Evolutionary conservation across 2,888 invertebrate genomes (phyloP).

Genomic region (Heliconius aoede): DNA sequence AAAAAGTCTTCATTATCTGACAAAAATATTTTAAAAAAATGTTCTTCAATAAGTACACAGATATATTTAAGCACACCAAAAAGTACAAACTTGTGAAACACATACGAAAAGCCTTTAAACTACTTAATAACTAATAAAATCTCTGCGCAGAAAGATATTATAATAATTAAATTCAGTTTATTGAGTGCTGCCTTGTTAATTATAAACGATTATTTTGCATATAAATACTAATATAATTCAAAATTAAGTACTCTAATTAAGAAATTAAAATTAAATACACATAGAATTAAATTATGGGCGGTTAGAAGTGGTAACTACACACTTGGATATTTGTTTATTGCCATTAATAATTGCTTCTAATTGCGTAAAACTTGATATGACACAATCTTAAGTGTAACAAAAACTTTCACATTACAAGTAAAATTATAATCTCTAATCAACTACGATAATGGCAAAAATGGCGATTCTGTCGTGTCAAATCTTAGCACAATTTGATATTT

Average conservation of each 20-base stretch:
- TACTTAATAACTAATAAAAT: constrained; percentile 33
- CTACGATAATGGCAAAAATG: constrained; percentile 8
- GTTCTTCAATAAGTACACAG: constrained; percentile 32
- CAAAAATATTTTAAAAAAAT: neutral
- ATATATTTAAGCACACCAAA: constrained; percentile 30
- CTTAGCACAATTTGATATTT: constrained; percentile 11
- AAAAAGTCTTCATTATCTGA: neutral
- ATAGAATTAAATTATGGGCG: constrained; percentile 47
- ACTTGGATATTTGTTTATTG: constrained; percentile 34
- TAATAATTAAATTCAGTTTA: neutral
- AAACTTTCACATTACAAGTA: neutral
- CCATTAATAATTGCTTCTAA: constrained; percentile 25
- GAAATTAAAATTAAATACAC: constrained; percentile 31
- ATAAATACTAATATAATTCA: constrained; percentile 21
- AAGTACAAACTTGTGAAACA: constrained; percentile 30
- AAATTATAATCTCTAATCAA: neutral
- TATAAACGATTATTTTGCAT: neutral
- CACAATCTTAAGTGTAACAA: neutral
- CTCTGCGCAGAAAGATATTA: constrained; percentile 20
- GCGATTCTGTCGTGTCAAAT: constrained; percentile 10
- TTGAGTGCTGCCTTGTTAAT: constrained; percentile 18
- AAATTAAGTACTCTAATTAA: constrained; percentile 37
- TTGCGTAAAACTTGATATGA: constrained; percentile 19
- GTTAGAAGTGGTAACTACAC: constrained; percentile 49
- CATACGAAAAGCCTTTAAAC: constrained; percentile 10